A percentile compares a stretch with the other conserved stretches of the same genome.
Conservation (phyloP, 2,888 invertebrate genomes). For the Ochropacha duplaris region DNA sequence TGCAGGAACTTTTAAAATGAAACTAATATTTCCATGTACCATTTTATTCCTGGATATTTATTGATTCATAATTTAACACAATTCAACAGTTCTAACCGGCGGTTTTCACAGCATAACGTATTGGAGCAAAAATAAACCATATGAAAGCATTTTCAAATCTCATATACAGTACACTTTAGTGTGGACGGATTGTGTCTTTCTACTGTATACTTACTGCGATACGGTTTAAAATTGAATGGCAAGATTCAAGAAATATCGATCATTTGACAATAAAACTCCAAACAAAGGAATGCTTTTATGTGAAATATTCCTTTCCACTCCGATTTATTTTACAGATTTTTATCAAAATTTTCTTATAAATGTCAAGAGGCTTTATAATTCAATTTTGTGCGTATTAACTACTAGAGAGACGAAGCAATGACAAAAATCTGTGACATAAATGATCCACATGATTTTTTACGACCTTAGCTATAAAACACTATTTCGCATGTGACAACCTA, state of each 20-base stretch:
- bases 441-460: no score
- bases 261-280: no score
- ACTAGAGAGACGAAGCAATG: no score
- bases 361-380: neutral
- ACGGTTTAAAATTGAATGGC: neutral
- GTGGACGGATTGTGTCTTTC: slow-evolving; percentile 69
- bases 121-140: slow-evolving; percentile 8
- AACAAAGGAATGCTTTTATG: neutral
- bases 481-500: no score
- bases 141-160: slow-evolving; percentile 17
- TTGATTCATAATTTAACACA: slow-evolving; percentile 60
- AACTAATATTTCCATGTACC: slow-evolving; percentile 57
- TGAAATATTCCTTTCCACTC: no score
- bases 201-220: slow-evolving; percentile 23
- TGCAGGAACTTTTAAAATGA: slow-evolving; percentile 41
- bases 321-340: neutral
- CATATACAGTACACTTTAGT: slow-evolving; percentile 16
- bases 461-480: no score
- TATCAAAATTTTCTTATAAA: neutral
- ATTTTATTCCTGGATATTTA: slow-evolving; percentile 64
- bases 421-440: no score
- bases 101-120: slow-evolving; percentile 51
- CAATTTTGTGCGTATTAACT: neutral
- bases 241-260: neutral
- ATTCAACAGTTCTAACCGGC: slow-evolving; percentile 49